Base-by-base conservation (phyloP, 2,888 invertebrate species). In the Tipula lateralis region DNA sequence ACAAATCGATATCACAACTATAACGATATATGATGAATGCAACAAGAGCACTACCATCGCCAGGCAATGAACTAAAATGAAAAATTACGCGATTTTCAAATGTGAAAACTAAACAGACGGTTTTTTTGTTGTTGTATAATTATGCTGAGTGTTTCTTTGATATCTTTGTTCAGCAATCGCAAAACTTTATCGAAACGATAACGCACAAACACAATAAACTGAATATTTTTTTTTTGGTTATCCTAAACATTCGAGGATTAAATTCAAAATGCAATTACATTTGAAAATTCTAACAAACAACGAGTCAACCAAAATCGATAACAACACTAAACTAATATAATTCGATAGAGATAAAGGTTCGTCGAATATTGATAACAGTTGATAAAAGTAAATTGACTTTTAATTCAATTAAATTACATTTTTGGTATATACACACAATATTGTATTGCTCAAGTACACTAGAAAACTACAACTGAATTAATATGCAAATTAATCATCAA, bases 31-130 rank as follows among this genome's bases (percentile, higher is more conserved):
- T 66, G 66, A 66, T 24, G 66, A 66, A 66, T 66, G 24, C 66
- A 66, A 24, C 24, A 82, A 82, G 29, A 30, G 82, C 30, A 82
- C 29, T 30, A 82, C 82, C 82, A 82, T 82, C 82, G 82, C 82
- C 82, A 82, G 32, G 82, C 82, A 82, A 29, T 82, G 29, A 30
- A 82, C 29, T 32, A 30, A 82, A 81, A 80, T n/a, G 9, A 80
- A 44, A 44, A 44, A 16, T 4, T 44, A 44, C 44, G 16, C 44
- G 44, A 44, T 44, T 44, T 39, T 44, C 5, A 44, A 66, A 24
- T 66, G 24, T 66, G 24, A 24, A 24, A n/a, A 66, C 24, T 24
- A 66, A 66, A 66, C 24, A 24, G 44, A 16, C 44, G 44, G 16
- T 16, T 44, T 66, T 66, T 24, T 66, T 24, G 19, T 66, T n/a